A percentile compares a stretch with the other conserved stretches of the same genome.
Conservation (phyloP, 1,140 invertebrate genomes). For the Drosophila quadrilineata region DNA sequence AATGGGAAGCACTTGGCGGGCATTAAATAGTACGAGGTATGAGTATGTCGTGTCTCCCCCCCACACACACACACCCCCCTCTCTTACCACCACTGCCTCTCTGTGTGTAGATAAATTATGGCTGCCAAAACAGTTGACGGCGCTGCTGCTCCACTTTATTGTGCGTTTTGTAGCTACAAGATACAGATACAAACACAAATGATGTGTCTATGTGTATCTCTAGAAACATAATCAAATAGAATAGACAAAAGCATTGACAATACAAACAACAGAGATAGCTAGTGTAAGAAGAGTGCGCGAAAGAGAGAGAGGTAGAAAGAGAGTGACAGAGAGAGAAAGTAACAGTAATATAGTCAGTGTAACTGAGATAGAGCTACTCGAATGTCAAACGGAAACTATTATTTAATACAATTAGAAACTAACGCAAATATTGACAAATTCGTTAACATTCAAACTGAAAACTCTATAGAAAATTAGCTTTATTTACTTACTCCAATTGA, state of each 20-base stretch:
- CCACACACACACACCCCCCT: not conserved
- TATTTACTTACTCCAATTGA: too few relatives aligned
- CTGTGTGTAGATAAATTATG: conserved; percentile 47
- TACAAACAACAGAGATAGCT: too few relatives aligned
- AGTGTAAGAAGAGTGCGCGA: too few relatives aligned
- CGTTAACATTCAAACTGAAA: conserved; percentile 3
- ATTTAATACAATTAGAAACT: conserved; percentile 61
- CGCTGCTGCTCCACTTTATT: conserved; percentile 55
- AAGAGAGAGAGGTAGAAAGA: too few relatives aligned
- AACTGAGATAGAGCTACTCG: conserved; percentile 44
- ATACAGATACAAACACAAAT: not conserved
- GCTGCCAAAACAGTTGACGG: conserved; percentile 42
- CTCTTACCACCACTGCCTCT: too few relatives aligned
- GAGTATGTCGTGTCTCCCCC: conserved; percentile 2
- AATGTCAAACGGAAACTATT: conserved; percentile 48
- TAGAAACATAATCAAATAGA: conserved; percentile 16
- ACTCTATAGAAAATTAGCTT: too few relatives aligned
- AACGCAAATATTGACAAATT: conserved; percentile 59
- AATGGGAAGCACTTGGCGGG: too few relatives aligned
- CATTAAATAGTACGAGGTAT: conserved; percentile 2
- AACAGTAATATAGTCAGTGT: too few relatives aligned
- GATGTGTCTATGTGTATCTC: not conserved
- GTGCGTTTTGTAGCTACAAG: not conserved
- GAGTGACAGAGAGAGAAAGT: conserved; percentile 1
- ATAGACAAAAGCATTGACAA: conserved; percentile 17